A percentile compares a stretch with the other conserved stretches of the same genome.
phyloP scores from a whole-genome alignment of 2,888 invertebrate genomes.

The Ypsolopha scabrella region DNA sequence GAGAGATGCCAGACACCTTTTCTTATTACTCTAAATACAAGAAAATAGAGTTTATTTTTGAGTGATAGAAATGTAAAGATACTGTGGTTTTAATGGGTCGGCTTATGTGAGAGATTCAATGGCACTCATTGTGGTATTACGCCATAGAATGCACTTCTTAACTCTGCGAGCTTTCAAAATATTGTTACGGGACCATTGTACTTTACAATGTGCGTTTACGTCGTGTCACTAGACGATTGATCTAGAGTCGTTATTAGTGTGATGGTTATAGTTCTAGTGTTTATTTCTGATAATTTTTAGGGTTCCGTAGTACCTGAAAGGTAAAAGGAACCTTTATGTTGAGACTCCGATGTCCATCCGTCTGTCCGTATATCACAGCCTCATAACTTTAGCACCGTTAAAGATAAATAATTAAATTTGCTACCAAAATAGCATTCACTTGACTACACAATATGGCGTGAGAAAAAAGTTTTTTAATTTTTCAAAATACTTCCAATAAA shows the following conservation, averaged over 20 bases:
- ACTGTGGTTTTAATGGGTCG: not conserved
- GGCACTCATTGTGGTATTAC: constrained; percentile 23
- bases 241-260: not conserved
- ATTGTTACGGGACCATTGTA: constrained; percentile 38
- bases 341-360: too few relatives aligned
- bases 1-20: constrained; percentile 7
- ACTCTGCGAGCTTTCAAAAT: constrained; percentile 38
- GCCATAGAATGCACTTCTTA: constrained; percentile 30
- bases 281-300: too few relatives aligned
- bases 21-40: not conserved
- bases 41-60: not conserved
- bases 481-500: too few relatives aligned
- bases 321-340: too few relatives aligned
- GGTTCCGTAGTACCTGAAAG: too few relatives aligned
- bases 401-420: too few relatives aligned
- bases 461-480: too few relatives aligned
- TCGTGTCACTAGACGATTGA: constrained; percentile 1
- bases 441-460: too few relatives aligned
- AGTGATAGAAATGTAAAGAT: not conserved
- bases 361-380: too few relatives aligned
- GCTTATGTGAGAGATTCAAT: constrained; percentile 23
- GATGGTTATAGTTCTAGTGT: too few relatives aligned
- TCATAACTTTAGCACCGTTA: too few relatives aligned
- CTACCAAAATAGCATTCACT: too few relatives aligned
- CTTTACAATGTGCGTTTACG: constrained; percentile 22